Evolutionary conservation across 2,113 vertebrate genomes (phyloP), one percentile per base, ranked within the genome.

Genomic region (Grammomys surdaster): DNA sequence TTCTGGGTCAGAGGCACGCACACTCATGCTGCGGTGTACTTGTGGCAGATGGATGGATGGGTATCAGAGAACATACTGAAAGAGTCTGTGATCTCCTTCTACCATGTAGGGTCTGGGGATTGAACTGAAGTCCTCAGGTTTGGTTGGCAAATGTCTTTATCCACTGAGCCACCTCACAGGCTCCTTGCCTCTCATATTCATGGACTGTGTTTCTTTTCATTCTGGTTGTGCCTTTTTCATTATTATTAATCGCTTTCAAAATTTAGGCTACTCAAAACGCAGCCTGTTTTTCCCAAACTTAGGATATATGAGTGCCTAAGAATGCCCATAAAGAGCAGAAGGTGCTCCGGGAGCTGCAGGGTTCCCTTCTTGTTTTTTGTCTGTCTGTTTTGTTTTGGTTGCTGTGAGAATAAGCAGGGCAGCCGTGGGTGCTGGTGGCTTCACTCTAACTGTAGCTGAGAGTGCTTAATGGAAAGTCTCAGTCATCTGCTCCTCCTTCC

Each of bases 301-400:
- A 24, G 58, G 72, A 56, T 26, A 9, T 1, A 0, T 1, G 33
- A 24, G 36, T 40, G 56, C 22, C 22, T 0, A 13, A 40, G 19
- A 31, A 51, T 1, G 5, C 31, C 19, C 58, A 16, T 14, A 31
- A 31, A 60, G 51, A 48, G 58, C 13, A 31, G 31, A 19, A 13
- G 17, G 46, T 65, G 86, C 16, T 8, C 48, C 76, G 36, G 8
- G 7, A 10, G 8, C 11, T n/a, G 51, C 14, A 22, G 51, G 4
- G 26, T 9, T 20, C 40, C 40, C 51, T 26, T 54, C 28, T 60
- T 14, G 33, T 19, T 65, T 65, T 65, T 28, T 65, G 63, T 65
- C 26, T 28, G 63, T 12, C 26, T 28, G 63, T 12, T 69, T 69
- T 69, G 63, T 40, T 19, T 17, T 46, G 60, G 82, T 72, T 65